These are phyloP conservation scores for Papilio polytes DNA, from an alignment of 1,140 invertebrate species.

Conservation along the genomic window DNA sequence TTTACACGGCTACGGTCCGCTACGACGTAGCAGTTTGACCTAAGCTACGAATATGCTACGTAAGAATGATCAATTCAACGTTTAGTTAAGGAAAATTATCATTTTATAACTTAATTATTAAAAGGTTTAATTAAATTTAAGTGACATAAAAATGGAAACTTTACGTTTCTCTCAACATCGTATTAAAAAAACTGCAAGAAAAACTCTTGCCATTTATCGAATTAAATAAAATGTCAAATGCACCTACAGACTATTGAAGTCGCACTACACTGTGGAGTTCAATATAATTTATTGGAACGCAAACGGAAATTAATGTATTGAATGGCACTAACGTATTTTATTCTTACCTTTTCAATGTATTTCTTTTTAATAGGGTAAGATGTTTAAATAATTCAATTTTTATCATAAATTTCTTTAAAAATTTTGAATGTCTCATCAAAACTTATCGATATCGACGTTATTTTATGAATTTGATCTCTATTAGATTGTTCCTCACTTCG, in stretches of 20 bases:
- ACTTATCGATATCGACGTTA: no score
- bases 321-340: neutral
- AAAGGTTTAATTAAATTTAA: no score
- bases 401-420: no score
- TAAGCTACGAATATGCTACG: neutral
- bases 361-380: neutral
- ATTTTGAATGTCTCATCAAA: no score
- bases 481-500: neutral
- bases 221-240: neutral
- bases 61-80: no score
- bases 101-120: no score
- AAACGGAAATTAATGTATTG: slow-evolving; percentile 6
- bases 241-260: neutral
- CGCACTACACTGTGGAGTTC: neutral
- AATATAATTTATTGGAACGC: neutral
- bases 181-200: neutral
- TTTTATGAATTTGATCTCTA: no score
- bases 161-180: no score
- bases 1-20: neutral
- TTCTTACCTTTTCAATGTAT: neutral
- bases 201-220: neutral
- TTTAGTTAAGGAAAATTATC: no score
- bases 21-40: neutral
- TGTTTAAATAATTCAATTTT: neutral
- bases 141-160: no score